phyloP scores from a whole-genome alignment of 1,140 invertebrate species.

The Danaus melanippus region DNA sequence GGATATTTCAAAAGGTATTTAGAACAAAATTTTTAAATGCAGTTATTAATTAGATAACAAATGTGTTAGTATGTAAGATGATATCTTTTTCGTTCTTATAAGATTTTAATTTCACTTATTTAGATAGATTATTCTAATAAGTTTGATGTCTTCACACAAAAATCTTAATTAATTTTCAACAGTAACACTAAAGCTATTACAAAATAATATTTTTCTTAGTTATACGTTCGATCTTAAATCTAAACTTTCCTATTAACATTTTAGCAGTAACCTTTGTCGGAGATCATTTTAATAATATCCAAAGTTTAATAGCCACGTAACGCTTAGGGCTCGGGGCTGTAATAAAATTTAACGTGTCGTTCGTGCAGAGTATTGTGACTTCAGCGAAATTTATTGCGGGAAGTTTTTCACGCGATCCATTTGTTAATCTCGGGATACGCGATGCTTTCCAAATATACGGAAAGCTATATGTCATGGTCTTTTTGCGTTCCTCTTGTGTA shows the following conservation, averaged over 20 bases:
- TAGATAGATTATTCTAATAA: no score
- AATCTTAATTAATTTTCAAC: no score
- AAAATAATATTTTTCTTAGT: slow-evolving; percentile 1
- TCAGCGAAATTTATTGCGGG: slow-evolving; percentile 40
- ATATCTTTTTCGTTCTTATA: no score
- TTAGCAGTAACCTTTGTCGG: slow-evolving; percentile 33
- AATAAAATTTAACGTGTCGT: slow-evolving; percentile 60
- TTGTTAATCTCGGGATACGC: slow-evolving; percentile 38
- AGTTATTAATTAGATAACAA: no score
- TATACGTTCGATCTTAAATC: slow-evolving; percentile 20
- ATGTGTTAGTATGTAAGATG: no score
- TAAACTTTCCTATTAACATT: slow-evolving; percentile 25
- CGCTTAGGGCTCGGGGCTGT: slow-evolving; percentile 34
- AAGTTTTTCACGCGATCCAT: slow-evolving; percentile 49
- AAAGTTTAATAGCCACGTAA: slow-evolving; percentile 47
- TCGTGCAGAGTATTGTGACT: slow-evolving; percentile 42
- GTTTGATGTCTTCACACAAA: no score
- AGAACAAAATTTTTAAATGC: no score
- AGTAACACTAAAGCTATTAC: not conserved
- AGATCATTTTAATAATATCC: slow-evolving; percentile 59
- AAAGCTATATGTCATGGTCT: slow-evolving; percentile 10
- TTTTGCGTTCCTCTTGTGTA: slow-evolving; percentile 6
- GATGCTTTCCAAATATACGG: slow-evolving; percentile 14
- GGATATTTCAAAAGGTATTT: no score
- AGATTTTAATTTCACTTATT: no score